phyloP scores from a whole-genome alignment of 2,113 vertebrate species.

The Oryzias javanicus region DNA sequence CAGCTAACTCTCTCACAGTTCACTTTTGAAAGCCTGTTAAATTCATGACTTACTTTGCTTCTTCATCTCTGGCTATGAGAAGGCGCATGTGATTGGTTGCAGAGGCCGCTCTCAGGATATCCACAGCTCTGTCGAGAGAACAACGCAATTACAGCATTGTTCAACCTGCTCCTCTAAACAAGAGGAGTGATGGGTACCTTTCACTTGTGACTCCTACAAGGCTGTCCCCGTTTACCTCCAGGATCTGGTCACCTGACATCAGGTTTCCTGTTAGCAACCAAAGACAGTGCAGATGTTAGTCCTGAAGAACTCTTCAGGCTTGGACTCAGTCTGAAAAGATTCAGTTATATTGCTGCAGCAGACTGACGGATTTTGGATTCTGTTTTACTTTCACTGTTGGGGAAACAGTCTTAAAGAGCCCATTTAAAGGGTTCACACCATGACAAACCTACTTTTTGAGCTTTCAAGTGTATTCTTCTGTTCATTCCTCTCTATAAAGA shows the following conservation, averaged over 20 bases:
- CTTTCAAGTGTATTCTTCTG: no score
- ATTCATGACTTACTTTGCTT: conserved; percentile 80
- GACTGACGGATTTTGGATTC: no score
- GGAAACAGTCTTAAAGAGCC: no score
- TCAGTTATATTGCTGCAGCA: no score
- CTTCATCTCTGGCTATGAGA: conserved; percentile 86
- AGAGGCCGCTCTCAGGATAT: conserved; percentile 84
- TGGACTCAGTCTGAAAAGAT: not conserved
- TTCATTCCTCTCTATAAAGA: no score
- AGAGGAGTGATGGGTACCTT: conserved; percentile 69
- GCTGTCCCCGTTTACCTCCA: conserved; percentile 90
- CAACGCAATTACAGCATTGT: not conserved
- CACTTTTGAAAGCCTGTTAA: no score
- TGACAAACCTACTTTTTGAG: no score
- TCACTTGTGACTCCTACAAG: conserved; percentile 87
- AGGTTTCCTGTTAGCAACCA: conserved; percentile 79
- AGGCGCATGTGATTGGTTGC: conserved; percentile 90
- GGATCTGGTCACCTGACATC: conserved; percentile 88
- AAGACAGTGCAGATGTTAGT: conserved; percentile 1
- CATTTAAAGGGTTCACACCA: no score
- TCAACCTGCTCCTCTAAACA: not conserved
- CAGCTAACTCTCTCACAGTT: no score
- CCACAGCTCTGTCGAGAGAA: conserved; percentile 80
- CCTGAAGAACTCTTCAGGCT: not conserved
- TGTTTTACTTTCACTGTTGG: no score